Base-by-base conservation (phyloP, 2,888 invertebrate genomes). In the Tanypteryx hageni region DNA sequence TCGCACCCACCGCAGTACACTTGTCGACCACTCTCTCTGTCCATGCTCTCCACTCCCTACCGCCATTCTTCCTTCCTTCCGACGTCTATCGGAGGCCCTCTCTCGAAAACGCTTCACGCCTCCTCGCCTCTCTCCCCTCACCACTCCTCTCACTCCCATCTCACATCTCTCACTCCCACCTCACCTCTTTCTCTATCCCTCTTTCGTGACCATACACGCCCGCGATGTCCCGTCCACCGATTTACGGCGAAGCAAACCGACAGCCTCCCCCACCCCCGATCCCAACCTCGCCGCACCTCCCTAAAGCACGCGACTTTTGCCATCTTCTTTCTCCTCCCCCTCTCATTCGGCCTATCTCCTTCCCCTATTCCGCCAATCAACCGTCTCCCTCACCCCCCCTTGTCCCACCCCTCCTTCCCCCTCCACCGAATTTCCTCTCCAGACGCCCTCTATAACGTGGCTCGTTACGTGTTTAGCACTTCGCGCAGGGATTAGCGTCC, bases 381-480 rank as follows among this genome's bases (percentile, higher is more conserved):
- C 58, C 16, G n/a, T 58, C 22, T 18, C 18, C 18, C 57, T 11
- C 0, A 57, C 56, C 84, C 18, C 11, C 16, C 16, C 83, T n/a
- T n/a, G n/a, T n/a, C n/a, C n/a, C n/a, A n/a, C n/a, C 22, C 5
- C 22, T 9, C 76, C 9, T 4, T 27, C 14, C 11, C 31, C 13
- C 82, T 18, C 31, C 22, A 22, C 27, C 18, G 56, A 57, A 56
- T 57, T 57, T 14, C 57, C 44, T n/a, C 68, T 68, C 27, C 76
- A 76, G 85, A 58, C 22, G 57, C 5, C 3, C 5, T 3, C 44
- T 44, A 44, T 44, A 44, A 44, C 44, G 22, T 85, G 85, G 22
- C n/a, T 58, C 85, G 58, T 85, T 22, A 85, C 85, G 59, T 59
- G 85, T 85, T 85, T 85, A 86, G 86, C 86, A 27, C 82, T 82